Base-by-base conservation (phyloP, 2,113 vertebrate species). In the Salvelinus fontinalis region DNA sequence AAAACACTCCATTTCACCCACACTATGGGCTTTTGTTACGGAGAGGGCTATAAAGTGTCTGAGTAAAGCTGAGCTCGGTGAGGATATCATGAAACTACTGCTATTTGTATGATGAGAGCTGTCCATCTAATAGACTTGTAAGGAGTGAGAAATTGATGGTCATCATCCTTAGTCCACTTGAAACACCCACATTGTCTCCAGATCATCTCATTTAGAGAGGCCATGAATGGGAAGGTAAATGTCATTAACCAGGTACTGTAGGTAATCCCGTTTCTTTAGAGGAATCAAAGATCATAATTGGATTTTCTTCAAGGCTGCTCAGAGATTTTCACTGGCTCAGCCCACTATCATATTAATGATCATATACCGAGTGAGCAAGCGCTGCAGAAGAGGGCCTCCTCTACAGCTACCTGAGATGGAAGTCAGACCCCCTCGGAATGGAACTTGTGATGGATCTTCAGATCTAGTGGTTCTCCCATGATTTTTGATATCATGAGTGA, bases 281-380 rank as follows among this genome's bases (percentile, higher is more conserved):
- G 85, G 81, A 90, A 88, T 87, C 83, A 87, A 72, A 84, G 86
- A 90, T 85, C 84, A 86, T 90, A 89, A 91, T 89, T 91, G 84
- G 86, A 89, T 89, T 92, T 89, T 85, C 88, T 86, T 89, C 85
- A 74, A 83, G 76, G 74, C 86, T 70, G 78, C 84, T 87, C 87
- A 80, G 81, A 85, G 83, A 81, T 90, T 90, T 87, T 81, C 75
- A 73, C 75, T 31, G 72, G 81, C 84, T 88, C 73, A 73, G 73
- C 76, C 83, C 60, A 81, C 78, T 81, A 81, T 83, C 80, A 81
- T 80, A 85, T 89, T 86, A 87, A 86, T 88, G 82, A 84, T 77
- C 82, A 80, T 80, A 83, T 83, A 79, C 78, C 7, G 34, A 2
- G 34, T 49, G 31, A 79, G 81, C 75, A 84, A 88, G 78, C 71